Evolutionary conservation across 2,888 invertebrate species (phyloP).

Genomic region (Drosophila kambysellisi): DNA sequence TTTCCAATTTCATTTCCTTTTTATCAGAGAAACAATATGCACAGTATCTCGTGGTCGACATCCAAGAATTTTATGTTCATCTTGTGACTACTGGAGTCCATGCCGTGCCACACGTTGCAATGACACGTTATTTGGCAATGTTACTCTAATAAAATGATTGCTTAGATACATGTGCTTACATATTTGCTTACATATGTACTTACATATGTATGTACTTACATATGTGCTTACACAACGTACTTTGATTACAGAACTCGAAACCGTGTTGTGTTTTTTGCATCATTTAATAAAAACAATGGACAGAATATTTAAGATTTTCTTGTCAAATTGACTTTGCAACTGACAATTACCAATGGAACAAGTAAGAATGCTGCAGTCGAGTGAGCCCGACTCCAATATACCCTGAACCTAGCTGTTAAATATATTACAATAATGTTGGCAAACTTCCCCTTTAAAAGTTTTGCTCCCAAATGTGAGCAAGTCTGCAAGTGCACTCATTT

Average conservation of each 20-base stretch:
- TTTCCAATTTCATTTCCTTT: neutral
- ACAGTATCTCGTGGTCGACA: neutral
- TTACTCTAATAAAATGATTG: slow-evolving; percentile 1
- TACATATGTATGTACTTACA: too few relatives aligned
- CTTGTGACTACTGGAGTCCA: neutral
- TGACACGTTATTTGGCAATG: slow-evolving; percentile 34
- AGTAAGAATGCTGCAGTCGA: too few relatives aligned
- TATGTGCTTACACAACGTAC: neutral
- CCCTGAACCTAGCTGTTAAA: too few relatives aligned
- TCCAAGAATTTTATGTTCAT: neutral
- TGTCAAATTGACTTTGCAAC: too few relatives aligned
- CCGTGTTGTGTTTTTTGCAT: too few relatives aligned
- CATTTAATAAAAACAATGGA: neutral
- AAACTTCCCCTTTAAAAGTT: too few relatives aligned
- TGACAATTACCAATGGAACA: too few relatives aligned
- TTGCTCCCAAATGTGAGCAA: too few relatives aligned
- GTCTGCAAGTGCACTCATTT: too few relatives aligned
- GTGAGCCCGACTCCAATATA: too few relatives aligned
- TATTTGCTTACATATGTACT: neutral
- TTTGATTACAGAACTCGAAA: neutral
- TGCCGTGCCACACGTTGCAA: slow-evolving; percentile 38
- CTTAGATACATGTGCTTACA: neutral
- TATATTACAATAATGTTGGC: too few relatives aligned
- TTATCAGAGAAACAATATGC: neutral
- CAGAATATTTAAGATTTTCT: neutral